Base-by-base conservation (phyloP, 2,113 vertebrate genomes). In the Panthera uncia region DNA sequence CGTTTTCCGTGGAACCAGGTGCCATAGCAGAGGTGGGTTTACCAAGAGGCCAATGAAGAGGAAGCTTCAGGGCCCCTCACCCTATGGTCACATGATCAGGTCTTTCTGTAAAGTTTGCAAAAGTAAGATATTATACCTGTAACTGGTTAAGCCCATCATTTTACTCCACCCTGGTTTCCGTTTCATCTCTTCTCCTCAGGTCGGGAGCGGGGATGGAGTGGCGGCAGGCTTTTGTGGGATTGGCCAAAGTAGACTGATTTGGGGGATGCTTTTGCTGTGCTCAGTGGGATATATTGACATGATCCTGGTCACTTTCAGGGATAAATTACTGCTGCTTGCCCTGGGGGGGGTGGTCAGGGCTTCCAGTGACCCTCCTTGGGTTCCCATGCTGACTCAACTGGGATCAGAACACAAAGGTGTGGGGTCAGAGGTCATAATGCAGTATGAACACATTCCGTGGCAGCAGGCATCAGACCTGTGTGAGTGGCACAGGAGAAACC, bases 141-240 rank as follows among this genome's bases (percentile, higher is more conserved):
- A 1, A 63, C 16, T 15, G 80, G 41, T 31, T 29, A 69, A 57
- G 15, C 65, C 3, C 1, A 0, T 45, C 11, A 5, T 15, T 27
- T 73, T 48, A n/a, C 79, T 41, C 41, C 16, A 45, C 25, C 73
- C 48, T 73, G 31, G 57, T 41, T 52, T 48, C 66, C 8, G 16
- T 27, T 3, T 25, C 1, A 5, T 7, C 52, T 14, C 11, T 7
- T 65, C 5, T 31, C 27, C 10, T 38, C 3, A 2, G 41, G 23
- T 2, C 8, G 12, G 69, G 0, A 0, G 36, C 7, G 2, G 0
- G 0, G 45, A 4, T 14, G 18, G 68, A n/a, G n/a, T 25, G 27
- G 14, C 25, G 7, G 0, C 3, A 18, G 68, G 33, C n/a, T 36
- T 76, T 89, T 38, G 48, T 80, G 55, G 31, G 23, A 29, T 3